Base-by-base conservation (phyloP, 2,888 invertebrate species). In the Sarcophaga caerulescens region DNA sequence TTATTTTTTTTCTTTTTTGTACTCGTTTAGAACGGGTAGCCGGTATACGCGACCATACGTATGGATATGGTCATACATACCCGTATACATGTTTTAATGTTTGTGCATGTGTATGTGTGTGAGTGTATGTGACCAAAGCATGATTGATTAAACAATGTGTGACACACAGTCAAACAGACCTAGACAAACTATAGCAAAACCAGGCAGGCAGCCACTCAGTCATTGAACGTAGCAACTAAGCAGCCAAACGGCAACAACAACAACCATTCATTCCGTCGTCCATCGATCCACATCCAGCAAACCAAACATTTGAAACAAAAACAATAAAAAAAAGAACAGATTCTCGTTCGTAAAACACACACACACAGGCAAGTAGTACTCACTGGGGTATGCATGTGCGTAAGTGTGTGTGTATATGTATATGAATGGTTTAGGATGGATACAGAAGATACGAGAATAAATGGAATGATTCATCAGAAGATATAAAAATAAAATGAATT, bases 91-190 rank as follows among this genome's bases (percentile, higher is more conserved):
- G 52, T 4, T 52, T 52, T 1, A 17, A 21, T 19, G 10, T 60
- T 60, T 8, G 10, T n/a, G n/a, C n/a, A n/a, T n/a, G n/a, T n/a
- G n/a, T n/a, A 17, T 14, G 66, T 19, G 12, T 44, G 11, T 23
- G 19, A 3, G 4, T 12, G 69, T 17, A 80, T 80, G 57, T 57
- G 86, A 65, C 83, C 70, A 82, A 78, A 77, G 76, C 80, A 84
- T 86, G 86, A 86, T 86, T 86, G 86, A 86, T 86, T 86, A 84
- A 83, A 84, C 77, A 73, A 78, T 70, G 83, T 86, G 17, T 80
- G 85, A 86, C 86, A 78, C 65, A 81, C 65, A 81, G 74, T 77
- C 83, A 79, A 14, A 35, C 59, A 44, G 45, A 60, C 44, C 21
- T 60, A 14, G 21, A 14, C 35, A 69, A 79, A 79, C 69, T 47